Base-by-base conservation (phyloP, 2,113 vertebrate genomes). In the Stomatorhinus ivindoensis region DNA sequence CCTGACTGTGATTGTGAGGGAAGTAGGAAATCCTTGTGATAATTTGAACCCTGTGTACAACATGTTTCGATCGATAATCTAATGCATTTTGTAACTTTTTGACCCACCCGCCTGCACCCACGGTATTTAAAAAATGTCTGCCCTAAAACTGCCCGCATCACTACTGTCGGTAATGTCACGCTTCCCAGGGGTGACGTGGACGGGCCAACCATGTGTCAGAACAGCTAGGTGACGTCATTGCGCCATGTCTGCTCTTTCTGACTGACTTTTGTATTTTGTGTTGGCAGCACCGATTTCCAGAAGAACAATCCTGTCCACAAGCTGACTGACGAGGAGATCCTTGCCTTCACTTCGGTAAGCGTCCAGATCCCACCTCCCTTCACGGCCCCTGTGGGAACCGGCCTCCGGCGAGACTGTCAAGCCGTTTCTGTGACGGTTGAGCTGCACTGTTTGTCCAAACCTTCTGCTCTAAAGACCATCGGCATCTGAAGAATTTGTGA, bases 271-370 rank as follows among this genome's bases (percentile, higher is more conserved):
- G 90, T 90, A 89, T 94, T 88, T 15, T 47, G n/a, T 89, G 15
- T 91, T 84, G 92, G 88, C 96, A 99, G 98, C 94, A 96, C 94
- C 53, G 96, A 99, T 93, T 97, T 98, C 92, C 97, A 98, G 90
- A 99, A 97, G 95, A 99, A 97, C 92, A 99, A 97, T 90, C 98
- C 98, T 15, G 95, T 97, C 48, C 97, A 99, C 94, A 98, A 96
- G 73, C 94, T 99, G 91, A 99, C 98, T 15, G 96, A 97, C 86
- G 98, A 99, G 93, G 97, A 99, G 92, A 95, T 99, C 55, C 92
- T 98, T 90, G 97, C 98, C 88, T 99, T 99, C 94, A 97, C 96
- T 48, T 96, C 97, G 5, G 98, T 99, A 95, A 97, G 98, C 94
- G 89, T 39, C 27, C 90, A 4, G 39, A 6, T 80, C 91, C 39